Evolutionary conservation across 2,797 vertebrate genomes (phyloP).

Genomic region (Hypotaenidia philippensis): DNA sequence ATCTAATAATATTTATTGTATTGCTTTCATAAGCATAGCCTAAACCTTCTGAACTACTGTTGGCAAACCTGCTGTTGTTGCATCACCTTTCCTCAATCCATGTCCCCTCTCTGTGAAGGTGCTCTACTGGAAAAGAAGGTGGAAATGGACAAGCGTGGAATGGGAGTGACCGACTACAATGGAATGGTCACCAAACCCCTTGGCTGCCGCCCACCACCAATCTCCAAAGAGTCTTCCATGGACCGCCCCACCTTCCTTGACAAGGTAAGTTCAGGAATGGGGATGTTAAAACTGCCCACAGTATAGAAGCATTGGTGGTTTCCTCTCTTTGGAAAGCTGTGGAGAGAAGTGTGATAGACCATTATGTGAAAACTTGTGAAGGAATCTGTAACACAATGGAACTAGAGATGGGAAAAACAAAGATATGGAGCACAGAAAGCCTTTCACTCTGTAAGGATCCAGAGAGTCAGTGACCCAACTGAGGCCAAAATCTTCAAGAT

Average conservation of each 20-base stretch:
- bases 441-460: neutral
- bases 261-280: conserved; percentile 83
- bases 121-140: conserved; percentile 99
- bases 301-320: neutral
- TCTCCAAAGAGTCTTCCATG: conserved; percentile 97
- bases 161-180: conserved; percentile 96
- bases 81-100: neutral
- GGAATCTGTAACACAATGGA: neutral
- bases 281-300: neutral
- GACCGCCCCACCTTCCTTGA: conserved; percentile 94
- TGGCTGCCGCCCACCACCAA: conserved; percentile 91
- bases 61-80: neutral
- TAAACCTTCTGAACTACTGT: neutral
- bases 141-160: conserved; percentile 96
- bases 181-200: conserved; percentile 94
- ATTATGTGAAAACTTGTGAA: neutral
- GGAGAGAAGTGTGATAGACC: neutral
- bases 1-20: neutral
- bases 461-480: neutral
- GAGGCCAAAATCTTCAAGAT: neutral
- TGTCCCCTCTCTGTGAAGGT: conserved; percentile 77
- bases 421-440: neutral
- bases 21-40: neutral
- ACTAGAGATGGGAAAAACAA: neutral
- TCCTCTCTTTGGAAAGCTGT: neutral